These are phyloP conservation scores for Colossoma macropomum DNA, from an alignment of 2,113 vertebrate species.

Conservation along the genomic window DNA sequence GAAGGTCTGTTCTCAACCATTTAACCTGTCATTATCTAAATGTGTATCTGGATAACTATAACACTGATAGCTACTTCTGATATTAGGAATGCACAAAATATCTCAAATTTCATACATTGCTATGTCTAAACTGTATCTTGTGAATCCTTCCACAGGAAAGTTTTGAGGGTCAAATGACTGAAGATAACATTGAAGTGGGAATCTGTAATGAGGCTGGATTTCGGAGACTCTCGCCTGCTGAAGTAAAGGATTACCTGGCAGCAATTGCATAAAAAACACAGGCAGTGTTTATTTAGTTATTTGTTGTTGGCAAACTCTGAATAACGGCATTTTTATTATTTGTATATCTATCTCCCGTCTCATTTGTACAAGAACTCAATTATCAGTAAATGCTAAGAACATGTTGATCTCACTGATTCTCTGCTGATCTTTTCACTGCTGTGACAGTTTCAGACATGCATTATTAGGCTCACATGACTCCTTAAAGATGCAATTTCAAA, in stretches of 20 bases:
- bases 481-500: not conserved
- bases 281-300: not conserved
- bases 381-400: not conserved
- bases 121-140: not conserved
- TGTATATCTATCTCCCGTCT: constrained; percentile 64
- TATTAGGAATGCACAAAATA: not conserved
- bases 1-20: constrained; percentile 79
- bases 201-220: constrained; percentile 98
- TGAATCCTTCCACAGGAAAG: constrained; percentile 85
- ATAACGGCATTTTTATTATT: constrained; percentile 61
- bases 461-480: too few relatives aligned
- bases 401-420: not conserved
- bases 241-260: constrained; percentile 98
- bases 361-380: constrained; percentile 31
- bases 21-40: not conserved
- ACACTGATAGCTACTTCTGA: not conserved
- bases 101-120: not conserved
- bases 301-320: not conserved
- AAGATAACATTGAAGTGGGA: constrained; percentile 98
- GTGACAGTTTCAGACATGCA: not conserved
- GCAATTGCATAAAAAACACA: constrained; percentile 85
- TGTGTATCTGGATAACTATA: not conserved
- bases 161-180: constrained; percentile 99
- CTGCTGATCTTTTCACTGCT: not conserved
- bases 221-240: constrained; percentile 93